phyloP scores from a whole-genome alignment of 2,888 invertebrate genomes.

The Cryptus viduatorius region DNA sequence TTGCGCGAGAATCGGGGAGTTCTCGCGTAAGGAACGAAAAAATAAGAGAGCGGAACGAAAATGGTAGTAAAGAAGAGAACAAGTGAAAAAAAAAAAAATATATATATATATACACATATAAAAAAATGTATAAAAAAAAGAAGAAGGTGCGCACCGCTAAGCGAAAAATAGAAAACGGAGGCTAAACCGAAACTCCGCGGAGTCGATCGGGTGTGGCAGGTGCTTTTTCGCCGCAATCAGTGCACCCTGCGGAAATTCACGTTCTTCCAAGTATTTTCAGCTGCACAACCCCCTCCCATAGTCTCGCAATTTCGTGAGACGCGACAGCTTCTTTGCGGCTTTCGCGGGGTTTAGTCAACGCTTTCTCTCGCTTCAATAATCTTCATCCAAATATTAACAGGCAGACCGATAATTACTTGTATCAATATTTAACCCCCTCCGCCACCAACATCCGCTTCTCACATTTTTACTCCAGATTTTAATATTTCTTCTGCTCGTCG shows the following conservation, averaged over 20 bases:
- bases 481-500: slow-evolving; percentile 8
- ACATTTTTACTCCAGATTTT: not conserved
- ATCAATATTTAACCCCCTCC: slow-evolving; percentile 13
- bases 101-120: not conserved
- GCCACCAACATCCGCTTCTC: not conserved
- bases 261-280: slow-evolving; percentile 29
- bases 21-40: slow-evolving; percentile 15
- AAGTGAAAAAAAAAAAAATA: not conserved
- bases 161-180: slow-evolving; percentile 37
- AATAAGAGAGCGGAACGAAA: slow-evolving; percentile 9
- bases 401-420: slow-evolving; percentile 28
- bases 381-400: not conserved
- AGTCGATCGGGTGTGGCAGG: slow-evolving; percentile 54
- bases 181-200: slow-evolving; percentile 1
- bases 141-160: slow-evolving; percentile 5
- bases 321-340: slow-evolving; percentile 7
- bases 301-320: not conserved
- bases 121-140: not conserved
- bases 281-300: not conserved
- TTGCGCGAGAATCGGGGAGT: not conserved
- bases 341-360: not conserved
- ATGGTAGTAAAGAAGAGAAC: not conserved
- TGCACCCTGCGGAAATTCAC: slow-evolving; percentile 43
- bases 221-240: slow-evolving; percentile 58
- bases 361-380: not conserved